Percentiles rank a stretch among this genome's conserved stretches.
Conservation (phyloP, 2,888 invertebrate species). For the Myopa testacea region DNA sequence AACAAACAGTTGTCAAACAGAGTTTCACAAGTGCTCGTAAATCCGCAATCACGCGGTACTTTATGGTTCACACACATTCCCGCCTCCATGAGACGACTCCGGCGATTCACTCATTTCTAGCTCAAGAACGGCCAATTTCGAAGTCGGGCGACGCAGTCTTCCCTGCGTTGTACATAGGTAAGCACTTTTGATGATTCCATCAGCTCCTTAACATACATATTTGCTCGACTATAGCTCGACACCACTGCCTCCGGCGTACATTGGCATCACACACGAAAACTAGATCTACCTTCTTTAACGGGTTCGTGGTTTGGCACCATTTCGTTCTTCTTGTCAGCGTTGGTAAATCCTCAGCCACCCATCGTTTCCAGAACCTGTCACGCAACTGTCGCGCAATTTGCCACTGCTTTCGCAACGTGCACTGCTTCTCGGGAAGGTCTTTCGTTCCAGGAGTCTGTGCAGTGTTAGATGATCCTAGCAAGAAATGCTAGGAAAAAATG, state of each 20-base stretch:
- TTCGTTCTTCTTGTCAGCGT: conserved; percentile 37
- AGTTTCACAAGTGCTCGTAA: too few species aligned
- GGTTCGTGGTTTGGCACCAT: not conserved
- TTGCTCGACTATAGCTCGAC: not conserved
- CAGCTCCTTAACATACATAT: not conserved
- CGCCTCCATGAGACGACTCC: too few species aligned
- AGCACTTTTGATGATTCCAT: not conserved
- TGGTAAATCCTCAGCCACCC: conserved; percentile 40
- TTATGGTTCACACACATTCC: too few species aligned
- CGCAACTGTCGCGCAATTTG: conserved; percentile 40
- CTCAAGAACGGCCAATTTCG: too few species aligned
- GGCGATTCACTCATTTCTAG: too few species aligned
- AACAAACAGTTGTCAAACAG: too few species aligned
- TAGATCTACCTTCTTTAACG: not conserved
- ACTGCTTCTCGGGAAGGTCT: conserved; percentile 7
- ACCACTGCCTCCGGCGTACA: not conserved
- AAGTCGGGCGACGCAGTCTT: not conserved
- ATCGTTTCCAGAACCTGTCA: conserved; percentile 44
- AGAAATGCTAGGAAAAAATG: too few species aligned
- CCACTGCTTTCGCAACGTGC: conserved; percentile 43
- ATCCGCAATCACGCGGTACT: too few species aligned
- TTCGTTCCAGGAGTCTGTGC: conserved; percentile 25
- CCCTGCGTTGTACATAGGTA: not conserved
- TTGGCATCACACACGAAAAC: not conserved
- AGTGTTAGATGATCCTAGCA: not conserved